Evolutionary conservation across 1,140 invertebrate species (phyloP), one percentile per base, ranked within the genome.

Genomic region (Leptopilina boulardi): DNA sequence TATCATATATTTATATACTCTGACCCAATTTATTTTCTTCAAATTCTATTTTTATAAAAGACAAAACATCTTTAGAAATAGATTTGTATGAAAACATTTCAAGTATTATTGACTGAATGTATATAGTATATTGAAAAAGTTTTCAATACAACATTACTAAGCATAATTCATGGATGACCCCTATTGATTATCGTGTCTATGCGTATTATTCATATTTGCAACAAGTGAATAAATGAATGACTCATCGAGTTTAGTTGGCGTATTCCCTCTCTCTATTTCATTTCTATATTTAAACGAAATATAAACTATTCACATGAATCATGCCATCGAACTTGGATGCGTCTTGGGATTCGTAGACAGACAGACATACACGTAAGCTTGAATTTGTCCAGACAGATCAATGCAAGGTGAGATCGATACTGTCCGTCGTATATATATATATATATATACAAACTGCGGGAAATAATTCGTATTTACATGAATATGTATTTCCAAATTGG

Each of bases 391-490:
- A 66, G 59, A 66, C 59, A 66, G 59, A 66, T 66, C 59, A 66
- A 66, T 66, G 59, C 11, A 3, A 30, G 3, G 11, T 4, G 59
- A 30, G 23, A 66, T 66, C 59, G 59, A 66, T 66, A 66, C 59
- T 30, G 59, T 66, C n/a, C 59, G 23, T 30, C 23, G 47, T 9
- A 9, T n/a, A n/a, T n/a, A n/a, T n/a, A n/a, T n/a, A n/a, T n/a
- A n/a, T n/a, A n/a, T n/a, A n/a, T n/a, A n/a, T 51, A 51, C 59
- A 11, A 66, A 23, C 59, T 42, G 51, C 70, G 42, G 73, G 79
- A 85, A 87, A 87, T 88, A 86, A 86, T 86, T 87, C 81, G 83
- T 85, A 88, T 87, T 87, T 87, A 85, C 87, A 88, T 87, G 87
- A 88, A 87, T 85, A 86, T 85, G 82, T 84, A 84, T 78, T 78